These are phyloP conservation scores for Holcopasites calliopsidis DNA, from an alignment of 1,140 invertebrate genomes.

Conservation along the genomic window DNA sequence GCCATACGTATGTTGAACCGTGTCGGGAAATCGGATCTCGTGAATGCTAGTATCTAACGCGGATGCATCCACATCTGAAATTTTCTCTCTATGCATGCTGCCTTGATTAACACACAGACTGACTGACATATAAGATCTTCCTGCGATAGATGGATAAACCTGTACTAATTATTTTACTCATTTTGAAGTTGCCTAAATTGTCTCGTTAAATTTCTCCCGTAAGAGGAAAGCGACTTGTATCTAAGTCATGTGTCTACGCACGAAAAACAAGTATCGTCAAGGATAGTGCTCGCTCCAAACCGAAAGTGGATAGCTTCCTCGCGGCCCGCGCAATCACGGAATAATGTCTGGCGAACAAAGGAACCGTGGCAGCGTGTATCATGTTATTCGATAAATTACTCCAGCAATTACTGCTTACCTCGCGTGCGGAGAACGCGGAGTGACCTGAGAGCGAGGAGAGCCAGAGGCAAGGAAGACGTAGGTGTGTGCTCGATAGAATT, in stretches of 20 bases:
- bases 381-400: slow-evolving; percentile 32
- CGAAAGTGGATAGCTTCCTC: not conserved
- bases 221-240: too few relatives aligned
- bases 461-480: slow-evolving; percentile 33
- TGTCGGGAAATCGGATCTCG: slow-evolving; percentile 23
- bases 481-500: slow-evolving; percentile 32
- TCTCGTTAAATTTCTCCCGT: too few relatives aligned
- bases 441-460: slow-evolving; percentile 26
- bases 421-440: slow-evolving; percentile 17
- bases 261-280: too few relatives aligned
- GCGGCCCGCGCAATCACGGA: not conserved
- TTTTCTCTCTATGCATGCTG: slow-evolving; percentile 1
- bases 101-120: too few relatives aligned
- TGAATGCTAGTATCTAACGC: slow-evolving; percentile 4
- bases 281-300: not conserved
- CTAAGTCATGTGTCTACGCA: too few relatives aligned
- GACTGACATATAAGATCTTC: too few relatives aligned
- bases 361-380: not conserved
- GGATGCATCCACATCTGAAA: not conserved
- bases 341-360: slow-evolving; percentile 1
- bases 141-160: too few relatives aligned
- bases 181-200: too few relatives aligned
- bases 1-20: slow-evolving; percentile 24
- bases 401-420: slow-evolving; percentile 31
- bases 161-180: too few relatives aligned